Evolutionary conservation across 2,888 invertebrate species (phyloP), one percentile per base, ranked within the genome.

Genomic region (Schizaphis graminum): DNA sequence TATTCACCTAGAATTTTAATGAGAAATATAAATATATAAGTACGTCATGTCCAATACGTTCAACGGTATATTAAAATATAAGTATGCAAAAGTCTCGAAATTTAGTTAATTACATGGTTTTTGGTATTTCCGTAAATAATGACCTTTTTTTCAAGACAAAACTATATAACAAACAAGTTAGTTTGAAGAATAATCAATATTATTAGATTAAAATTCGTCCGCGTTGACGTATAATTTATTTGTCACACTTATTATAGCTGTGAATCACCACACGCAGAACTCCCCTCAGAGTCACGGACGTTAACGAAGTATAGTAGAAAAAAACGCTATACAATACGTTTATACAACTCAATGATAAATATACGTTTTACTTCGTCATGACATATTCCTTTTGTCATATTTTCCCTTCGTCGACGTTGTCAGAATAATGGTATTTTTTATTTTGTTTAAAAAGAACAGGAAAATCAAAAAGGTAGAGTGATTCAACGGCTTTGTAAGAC

Each of bases 171-270:
- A 47, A 21, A 77, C 35, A 35, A 35, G 26, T 41, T n/a, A 24
- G 47, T 86, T 47, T 61, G 86, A 86, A 11, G 47, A 87, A 91
- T 49, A 61, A 87, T 92, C 92, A 35, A 92, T 91, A 92, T 85
- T 44, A 47, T 91, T 61, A 86, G 61, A 87, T 86, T 61, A 10
- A 61, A 44, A 91, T 92, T 87, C 16, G 61, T 7, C 86, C 49
- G 10, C 86, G 57, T 24, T 47, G 92, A 87, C 61, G 61, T 92
- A 87, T 92, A 92, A 92, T 92, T 87, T 92, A 92, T 92, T 87
- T 87, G 86, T 87, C 61, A 92, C 92, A 47, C 92, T 87, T 92
- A 92, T 86, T 92, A 91, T 57, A 35, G 92, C 47, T 47, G 47
- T 53, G 16, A 86, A 92, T 61, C 92, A 61, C 47, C 85, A 56